These are phyloP conservation scores for Myodes glareolus DNA, from an alignment of 2,113 vertebrate genomes.

Conservation along the genomic window DNA sequence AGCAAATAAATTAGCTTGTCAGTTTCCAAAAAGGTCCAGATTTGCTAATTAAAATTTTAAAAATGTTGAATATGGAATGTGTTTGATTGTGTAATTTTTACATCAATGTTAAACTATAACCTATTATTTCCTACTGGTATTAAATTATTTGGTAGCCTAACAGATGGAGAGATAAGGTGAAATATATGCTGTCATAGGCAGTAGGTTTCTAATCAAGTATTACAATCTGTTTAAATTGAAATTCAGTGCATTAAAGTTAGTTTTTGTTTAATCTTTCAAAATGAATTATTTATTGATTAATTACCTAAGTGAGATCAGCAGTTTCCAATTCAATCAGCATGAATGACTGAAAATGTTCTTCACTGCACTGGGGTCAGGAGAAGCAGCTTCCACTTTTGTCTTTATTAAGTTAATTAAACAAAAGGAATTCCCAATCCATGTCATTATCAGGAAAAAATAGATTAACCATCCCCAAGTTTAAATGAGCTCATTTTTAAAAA, in stretches of 20 bases:
- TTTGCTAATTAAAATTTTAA: neutral
- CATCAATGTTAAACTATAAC: neutral
- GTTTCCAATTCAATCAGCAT: neutral
- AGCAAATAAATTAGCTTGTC: neutral
- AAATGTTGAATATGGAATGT: neutral
- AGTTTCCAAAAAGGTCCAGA: neutral
- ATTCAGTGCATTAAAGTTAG: neutral
- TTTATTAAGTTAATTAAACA: neutral
- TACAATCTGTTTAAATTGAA: neutral
- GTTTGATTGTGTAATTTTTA: neutral
- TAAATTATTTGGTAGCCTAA: neutral
- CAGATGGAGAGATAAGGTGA: neutral
- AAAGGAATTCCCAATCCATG: neutral
- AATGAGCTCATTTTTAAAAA: neutral
- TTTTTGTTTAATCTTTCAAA: conserved; percentile 26
- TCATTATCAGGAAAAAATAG: neutral
- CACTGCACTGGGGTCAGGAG: neutral
- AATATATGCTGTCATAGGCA: neutral
- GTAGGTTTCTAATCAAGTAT: neutral
- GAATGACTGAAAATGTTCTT: neutral
- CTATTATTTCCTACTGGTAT: neutral
- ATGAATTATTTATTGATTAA: conserved; percentile 20
- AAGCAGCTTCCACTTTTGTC: neutral
- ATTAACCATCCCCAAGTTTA: neutral
- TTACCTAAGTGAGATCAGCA: neutral